Base-by-base conservation (phyloP, 1,140 invertebrate genomes). In the Sinella curviseta region DNA sequence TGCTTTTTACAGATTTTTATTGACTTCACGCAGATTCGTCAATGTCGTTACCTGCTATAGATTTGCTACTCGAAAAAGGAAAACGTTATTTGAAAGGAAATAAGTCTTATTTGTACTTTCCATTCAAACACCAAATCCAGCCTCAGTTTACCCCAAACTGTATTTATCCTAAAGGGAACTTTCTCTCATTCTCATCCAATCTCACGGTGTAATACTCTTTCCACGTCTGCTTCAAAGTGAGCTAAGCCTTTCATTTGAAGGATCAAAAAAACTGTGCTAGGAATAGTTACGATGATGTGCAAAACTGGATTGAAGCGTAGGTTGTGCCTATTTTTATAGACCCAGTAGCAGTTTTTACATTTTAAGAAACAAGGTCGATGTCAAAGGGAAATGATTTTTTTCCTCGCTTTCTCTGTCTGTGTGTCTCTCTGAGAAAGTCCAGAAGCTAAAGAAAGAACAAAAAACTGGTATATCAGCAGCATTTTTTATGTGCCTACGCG, bases 351-450 rank as follows among this genome's bases (percentile, higher is more conserved):
- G 8, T 8, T 48, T 48, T 48, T 12, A 20, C 8, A 48, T 48
- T 48, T 48, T 48, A 8, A 48, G 39, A 60, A 60, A 60, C 57
- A 60, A 60, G 57, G 65, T 70, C 24, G 65, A 33, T 70, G 65
- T 70, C 65, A 70, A 12, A 31, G 8, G 65, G 65, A 70, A 70
- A 70, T 70, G 65, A 70, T 31, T 8, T 70, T 70, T 70, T 70
- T 60, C 3, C n/a, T n/a, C n/a, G n/a, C n/a, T n/a, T n/a, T n/a
- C n/a, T n/a, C n/a, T n/a, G n/a, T n/a, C n/a, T n/a, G n/a, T n/a
- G n/a, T n/a, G n/a, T n/a, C n/a, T n/a, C n/a, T 60, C n/a, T n/a
- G 55, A 60, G 24, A 60, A 60, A 60, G 14, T 24, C 24, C 24
- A 4, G 12, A 60, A 8, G 24, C 14, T 24, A 12, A 60, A 12